phyloP scores from a whole-genome alignment of 2,888 invertebrate species.

The Apantesis nais region DNA sequence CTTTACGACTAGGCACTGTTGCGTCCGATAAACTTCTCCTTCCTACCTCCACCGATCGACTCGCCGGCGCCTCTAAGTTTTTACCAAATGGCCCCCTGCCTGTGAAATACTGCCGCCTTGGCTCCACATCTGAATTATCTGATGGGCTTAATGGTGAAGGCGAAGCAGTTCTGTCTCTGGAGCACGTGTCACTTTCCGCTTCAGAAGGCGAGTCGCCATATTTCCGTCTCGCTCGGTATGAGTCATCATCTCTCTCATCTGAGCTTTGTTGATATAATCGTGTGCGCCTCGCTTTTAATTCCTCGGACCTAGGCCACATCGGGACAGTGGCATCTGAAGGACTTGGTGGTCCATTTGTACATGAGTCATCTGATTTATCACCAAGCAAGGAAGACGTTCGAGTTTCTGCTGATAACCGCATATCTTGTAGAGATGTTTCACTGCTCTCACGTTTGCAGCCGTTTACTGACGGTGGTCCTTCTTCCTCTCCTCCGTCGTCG shows the following conservation, averaged over 20 bases:
- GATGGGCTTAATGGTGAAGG: slow-evolving; percentile 88
- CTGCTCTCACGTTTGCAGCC: slow-evolving; percentile 76
- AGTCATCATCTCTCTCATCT: slow-evolving; percentile 89
- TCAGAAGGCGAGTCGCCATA: slow-evolving; percentile 89
- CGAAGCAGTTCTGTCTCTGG: slow-evolving; percentile 85
- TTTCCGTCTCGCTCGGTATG: slow-evolving; percentile 71
- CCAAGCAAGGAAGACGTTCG: slow-evolving; percentile 79
- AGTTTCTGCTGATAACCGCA: slow-evolving; percentile 77
- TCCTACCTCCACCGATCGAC: slow-evolving; percentile 85
- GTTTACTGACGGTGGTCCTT: slow-evolving; percentile 74
- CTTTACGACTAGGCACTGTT: slow-evolving; percentile 85
- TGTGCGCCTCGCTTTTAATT: slow-evolving; percentile 74
- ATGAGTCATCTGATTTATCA: slow-evolving; percentile 79
- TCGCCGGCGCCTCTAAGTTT: slow-evolving; percentile 76
- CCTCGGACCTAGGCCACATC: slow-evolving; percentile 81
- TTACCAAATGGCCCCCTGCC: slow-evolving; percentile 89
- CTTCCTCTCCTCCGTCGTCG: slow-evolving; percentile 80
- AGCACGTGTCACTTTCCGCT: slow-evolving; percentile 88
- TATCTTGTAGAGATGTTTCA: slow-evolving; percentile 78
- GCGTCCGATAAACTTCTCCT: slow-evolving; percentile 78
- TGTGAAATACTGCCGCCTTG: slow-evolving; percentile 82
- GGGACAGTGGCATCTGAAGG: slow-evolving; percentile 72
- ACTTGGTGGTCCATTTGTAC: slow-evolving; percentile 78
- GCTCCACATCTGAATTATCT: slow-evolving; percentile 84
- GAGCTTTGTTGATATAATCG: slow-evolving; percentile 89